These are phyloP conservation scores for Vesta saturnalis DNA, from an alignment of 2,888 invertebrate genomes.

Conservation along the genomic window DNA sequence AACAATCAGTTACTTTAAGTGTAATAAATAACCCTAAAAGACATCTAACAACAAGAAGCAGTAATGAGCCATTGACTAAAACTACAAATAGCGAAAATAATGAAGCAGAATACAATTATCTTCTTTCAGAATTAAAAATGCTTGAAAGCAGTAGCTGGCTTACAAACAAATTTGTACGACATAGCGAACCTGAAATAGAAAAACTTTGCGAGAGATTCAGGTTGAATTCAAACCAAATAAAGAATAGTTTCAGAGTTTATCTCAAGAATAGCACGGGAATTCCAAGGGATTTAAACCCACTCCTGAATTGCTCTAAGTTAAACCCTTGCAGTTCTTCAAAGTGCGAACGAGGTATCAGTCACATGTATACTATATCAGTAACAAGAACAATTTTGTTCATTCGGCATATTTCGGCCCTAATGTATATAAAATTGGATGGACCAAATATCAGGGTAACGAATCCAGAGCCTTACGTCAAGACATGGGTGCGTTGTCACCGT, in stretches of 20 bases:
- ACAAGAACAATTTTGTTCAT: background rate
- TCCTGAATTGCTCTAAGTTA: background rate
- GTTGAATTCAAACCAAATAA: background rate
- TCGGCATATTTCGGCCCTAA: background rate
- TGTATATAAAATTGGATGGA: slow-evolving; percentile 4
- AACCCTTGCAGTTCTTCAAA: background rate
- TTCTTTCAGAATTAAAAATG: no score
- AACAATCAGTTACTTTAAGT: no score
- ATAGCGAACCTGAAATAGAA: no score
- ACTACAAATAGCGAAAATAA: no score
- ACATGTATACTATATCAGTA: background rate
- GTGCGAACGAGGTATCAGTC: background rate
- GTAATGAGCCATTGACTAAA: no score
- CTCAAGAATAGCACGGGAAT: background rate
- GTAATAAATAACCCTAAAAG: no score
- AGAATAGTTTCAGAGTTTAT: slow-evolving; percentile 4
- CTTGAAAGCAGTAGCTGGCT: no score
- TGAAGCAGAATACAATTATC: no score
- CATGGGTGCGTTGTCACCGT: slow-evolving; percentile 2
- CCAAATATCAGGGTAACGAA: background rate
- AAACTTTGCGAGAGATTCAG: no score
- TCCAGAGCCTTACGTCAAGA: slow-evolving; percentile 8
- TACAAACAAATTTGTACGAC: no score
- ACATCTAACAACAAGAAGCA: no score
- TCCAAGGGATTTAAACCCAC: background rate